Base-by-base conservation (phyloP, 2,888 invertebrate genomes). In the Thymelicus acteon region DNA sequence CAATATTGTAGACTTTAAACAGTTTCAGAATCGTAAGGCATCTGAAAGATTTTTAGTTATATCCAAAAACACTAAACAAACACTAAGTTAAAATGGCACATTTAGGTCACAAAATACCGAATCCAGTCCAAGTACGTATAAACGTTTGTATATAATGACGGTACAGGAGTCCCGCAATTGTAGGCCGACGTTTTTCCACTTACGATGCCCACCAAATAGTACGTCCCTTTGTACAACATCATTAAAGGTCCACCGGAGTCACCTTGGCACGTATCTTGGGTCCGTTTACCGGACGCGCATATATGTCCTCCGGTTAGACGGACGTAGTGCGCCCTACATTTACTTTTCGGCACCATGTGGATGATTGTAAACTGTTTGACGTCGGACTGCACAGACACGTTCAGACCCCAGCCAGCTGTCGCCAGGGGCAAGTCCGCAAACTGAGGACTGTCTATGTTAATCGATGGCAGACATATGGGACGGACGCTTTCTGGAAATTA, bases 211-310 rank as follows among this genome's bases (percentile, higher is more conserved):
- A 88, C 85, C 4, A 91, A 82, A 76, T 85, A 89, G 77, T 91
- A 91, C 72, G 82, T 88, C 24, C 86, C 89, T 68, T 85, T 82
- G 71, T 88, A 89, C 24, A 88, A 49, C 77, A 87, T 86, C 93
- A 93, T 93, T 31, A 93, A 77, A 1, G 93, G 93, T 7, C 92
- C 92, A 24, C 93, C 93, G 2, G 93, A 93, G 76, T 93, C 93
- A 2, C 93, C 93, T 79, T 91, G 91, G 75, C 93, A 93, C 6
- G 93, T 91, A 72, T 93, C 93, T 74, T 92, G 85, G 0, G 92
- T 92, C 0, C 81, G 86, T 47, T 87, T 84, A 0, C 91, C 92
- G 7, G 87, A 89, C 6, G 93, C 93, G 76, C 92, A 93, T n/a
- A 93, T 72, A 75, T 92, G 92, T 2, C 83, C 75, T 0, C 79